phyloP scores from a whole-genome alignment of 2,888 invertebrate species.

The Stratiomys singularior region DNA sequence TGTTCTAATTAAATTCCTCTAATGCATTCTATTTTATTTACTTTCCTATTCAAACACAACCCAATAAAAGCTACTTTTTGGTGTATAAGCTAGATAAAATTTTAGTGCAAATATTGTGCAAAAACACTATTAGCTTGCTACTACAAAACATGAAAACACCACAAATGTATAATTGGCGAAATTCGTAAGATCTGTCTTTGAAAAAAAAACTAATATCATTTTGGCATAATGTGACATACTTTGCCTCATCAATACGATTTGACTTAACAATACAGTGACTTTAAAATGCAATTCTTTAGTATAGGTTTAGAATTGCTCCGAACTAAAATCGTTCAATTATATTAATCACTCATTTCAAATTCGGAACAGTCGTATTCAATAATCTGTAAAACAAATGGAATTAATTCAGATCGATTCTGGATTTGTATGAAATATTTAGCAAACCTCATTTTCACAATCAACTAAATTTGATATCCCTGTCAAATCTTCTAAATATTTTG shows the following conservation, averaged over 20 bases:
- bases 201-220: too few species aligned
- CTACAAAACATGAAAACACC: too few species aligned
- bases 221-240: background rate
- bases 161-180: too few species aligned
- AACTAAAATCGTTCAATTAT: background rate
- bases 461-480: constrained; percentile 80
- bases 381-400: constrained; percentile 56
- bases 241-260: background rate
- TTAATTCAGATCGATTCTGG: background rate
- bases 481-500: constrained; percentile 84
- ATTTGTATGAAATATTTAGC: too few species aligned
- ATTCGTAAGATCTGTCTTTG: too few species aligned
- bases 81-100: too few species aligned
- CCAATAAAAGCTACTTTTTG: too few species aligned
- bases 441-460: constrained; percentile 69
- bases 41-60: too few species aligned
- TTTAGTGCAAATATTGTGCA: too few species aligned
- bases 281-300: background rate
- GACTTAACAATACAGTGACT: background rate
- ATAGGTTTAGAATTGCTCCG: background rate
- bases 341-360: constrained; percentile 55
- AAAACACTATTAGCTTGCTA: too few species aligned
- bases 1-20: too few species aligned
- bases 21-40: too few species aligned
- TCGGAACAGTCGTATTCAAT: constrained; percentile 61